Percentiles rank a stretch among this genome's conserved stretches.
Conservation (phyloP, 2,797 vertebrate species). For the Huso huso region DNA sequence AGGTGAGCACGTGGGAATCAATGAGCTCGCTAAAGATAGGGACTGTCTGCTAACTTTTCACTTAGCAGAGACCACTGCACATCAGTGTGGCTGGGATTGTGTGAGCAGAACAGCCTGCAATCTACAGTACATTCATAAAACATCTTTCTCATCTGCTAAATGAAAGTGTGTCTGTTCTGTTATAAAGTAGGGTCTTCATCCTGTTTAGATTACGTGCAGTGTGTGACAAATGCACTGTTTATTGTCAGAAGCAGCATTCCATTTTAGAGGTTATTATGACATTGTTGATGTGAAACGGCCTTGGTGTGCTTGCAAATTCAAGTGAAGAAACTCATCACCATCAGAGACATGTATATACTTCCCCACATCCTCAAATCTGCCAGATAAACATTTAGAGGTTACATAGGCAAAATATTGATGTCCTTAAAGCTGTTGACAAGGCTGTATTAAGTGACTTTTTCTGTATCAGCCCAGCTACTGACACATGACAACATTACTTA, state of each 20-base stretch:
- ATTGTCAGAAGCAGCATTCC: background rate
- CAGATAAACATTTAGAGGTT: too few species aligned
- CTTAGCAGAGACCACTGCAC: too few species aligned
- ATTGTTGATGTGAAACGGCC: background rate
- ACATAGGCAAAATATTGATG: too few species aligned
- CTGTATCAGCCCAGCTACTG: too few species aligned
- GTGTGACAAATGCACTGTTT: background rate
- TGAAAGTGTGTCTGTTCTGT: background rate
- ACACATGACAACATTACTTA: slow-evolving; percentile 15
- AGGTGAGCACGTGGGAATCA: slow-evolving; percentile 15
- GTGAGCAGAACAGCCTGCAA: too few species aligned
- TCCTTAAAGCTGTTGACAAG: too few species aligned
- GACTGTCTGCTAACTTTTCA: background rate
- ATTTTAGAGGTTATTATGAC: slow-evolving; percentile 1
- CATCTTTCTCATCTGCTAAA: background rate
- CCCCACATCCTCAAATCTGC: too few species aligned
- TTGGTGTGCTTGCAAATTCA: background rate
- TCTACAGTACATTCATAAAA: background rate
- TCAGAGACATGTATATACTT: too few species aligned
- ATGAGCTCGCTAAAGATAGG: slow-evolving; percentile 9
- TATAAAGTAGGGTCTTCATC: background rate
- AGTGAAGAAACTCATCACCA: too few species aligned
- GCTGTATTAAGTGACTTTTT: too few species aligned
- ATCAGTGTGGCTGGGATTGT: too few species aligned
- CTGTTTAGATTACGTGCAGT: background rate